phyloP scores from a whole-genome alignment of 2,888 invertebrate species.

The Heterodera filipjevi region DNA sequence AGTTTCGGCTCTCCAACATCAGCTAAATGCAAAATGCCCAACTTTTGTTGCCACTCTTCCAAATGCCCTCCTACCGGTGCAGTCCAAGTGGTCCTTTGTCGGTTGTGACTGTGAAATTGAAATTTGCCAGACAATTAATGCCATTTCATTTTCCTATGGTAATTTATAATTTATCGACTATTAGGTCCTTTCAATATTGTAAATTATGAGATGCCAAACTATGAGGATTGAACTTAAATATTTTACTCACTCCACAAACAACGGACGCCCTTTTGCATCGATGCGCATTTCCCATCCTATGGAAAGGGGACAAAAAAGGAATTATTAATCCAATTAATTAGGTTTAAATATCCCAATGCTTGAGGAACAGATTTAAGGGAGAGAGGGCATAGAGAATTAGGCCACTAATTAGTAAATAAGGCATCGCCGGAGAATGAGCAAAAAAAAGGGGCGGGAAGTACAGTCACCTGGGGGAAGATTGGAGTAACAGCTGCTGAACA shows the following conservation, averaged over 20 bases:
- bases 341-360: no score
- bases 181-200: no score
- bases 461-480: neutral
- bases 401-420: no score
- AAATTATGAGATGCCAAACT: no score
- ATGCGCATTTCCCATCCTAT: constrained; percentile 92
- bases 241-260: constrained; percentile 79
- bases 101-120: constrained; percentile 74
- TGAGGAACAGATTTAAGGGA: no score
- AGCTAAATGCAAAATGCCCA: neutral
- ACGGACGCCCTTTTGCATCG: constrained; percentile 92
- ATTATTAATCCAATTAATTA: no score
- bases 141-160: neutral
- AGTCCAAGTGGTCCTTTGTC: constrained; percentile 93
- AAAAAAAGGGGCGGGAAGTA: neutral
- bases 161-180: no score
- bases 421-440: constrained; percentile 13
- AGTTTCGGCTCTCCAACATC: neutral
- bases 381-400: no score
- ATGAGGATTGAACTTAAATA: neutral
- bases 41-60: neutral
- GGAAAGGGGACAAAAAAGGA: constrained; percentile 22
- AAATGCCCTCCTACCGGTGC: constrained; percentile 67
- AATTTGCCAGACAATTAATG: neutral
- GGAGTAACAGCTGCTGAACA: constrained; percentile 15